Percentiles rank a stretch among this genome's conserved stretches.
These are phyloP conservation scores for Archivesica marissinica DNA, from an alignment of 1,140 invertebrate genomes.

Conservation along the genomic window DNA sequence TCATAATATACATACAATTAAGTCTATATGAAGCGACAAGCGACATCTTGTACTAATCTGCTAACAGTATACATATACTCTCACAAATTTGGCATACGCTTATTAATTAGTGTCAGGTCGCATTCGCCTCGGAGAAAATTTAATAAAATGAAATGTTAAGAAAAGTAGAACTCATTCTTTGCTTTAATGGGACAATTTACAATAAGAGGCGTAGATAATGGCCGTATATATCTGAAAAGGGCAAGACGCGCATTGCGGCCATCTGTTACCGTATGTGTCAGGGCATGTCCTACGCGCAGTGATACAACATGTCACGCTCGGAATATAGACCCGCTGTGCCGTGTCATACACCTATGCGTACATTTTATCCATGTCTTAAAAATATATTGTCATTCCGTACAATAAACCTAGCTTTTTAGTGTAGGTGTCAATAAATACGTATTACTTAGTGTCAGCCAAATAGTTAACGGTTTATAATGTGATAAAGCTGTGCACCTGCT, in stretches of 20 bases:
- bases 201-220: constrained; percentile 12
- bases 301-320: constrained; percentile 23
- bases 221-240: constrained; percentile 19
- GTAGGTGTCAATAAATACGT: constrained; percentile 5
- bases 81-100: no score
- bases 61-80: no score
- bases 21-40: no score
- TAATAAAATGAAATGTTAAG: constrained; percentile 2
- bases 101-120: constrained; percentile 1
- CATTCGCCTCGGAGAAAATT: background rate
- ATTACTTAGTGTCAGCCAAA: background rate
- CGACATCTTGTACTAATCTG: no score
- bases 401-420: background rate
- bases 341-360: constrained; percentile 8
- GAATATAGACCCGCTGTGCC: constrained; percentile 25
- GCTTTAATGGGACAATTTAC: constrained; percentile 8
- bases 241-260: background rate
- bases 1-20: no score
- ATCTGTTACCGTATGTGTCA: constrained; percentile 17
- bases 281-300: background rate
- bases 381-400: background rate
- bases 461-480: no score
- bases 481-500: no score
- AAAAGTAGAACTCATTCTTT: no score
- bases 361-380: constrained; percentile 8